phyloP scores from a whole-genome alignment of 2,888 invertebrate genomes.

The Hoplodrina blanda region DNA sequence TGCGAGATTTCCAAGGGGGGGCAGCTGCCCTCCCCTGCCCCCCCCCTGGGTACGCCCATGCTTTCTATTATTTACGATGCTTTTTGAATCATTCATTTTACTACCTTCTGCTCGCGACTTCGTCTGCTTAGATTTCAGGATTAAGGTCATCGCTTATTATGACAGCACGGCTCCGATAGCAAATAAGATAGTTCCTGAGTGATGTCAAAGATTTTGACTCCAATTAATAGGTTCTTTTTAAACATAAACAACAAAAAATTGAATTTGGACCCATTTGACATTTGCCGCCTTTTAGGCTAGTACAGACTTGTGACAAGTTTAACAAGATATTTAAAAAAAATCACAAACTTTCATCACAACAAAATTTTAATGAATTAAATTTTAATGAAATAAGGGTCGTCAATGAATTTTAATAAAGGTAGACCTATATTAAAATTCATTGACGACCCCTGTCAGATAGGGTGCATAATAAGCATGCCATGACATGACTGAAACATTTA shows the following conservation, averaged over 20 bases:
- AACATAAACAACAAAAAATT: conserved; percentile 11
- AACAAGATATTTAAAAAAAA: too few species aligned
- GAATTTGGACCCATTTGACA: conserved; percentile 35
- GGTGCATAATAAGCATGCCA: conserved; percentile 42
- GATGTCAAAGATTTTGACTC: conserved; percentile 30
- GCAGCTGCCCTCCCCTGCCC: too few species aligned
- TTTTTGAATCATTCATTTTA: neutral
- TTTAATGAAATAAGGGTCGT: conserved; percentile 1
- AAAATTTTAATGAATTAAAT: too few species aligned
- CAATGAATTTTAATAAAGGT: too few species aligned
- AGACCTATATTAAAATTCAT: conserved; percentile 24
- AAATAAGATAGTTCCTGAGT: too few species aligned
- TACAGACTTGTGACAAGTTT: conserved; percentile 35
- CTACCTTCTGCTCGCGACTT: too few species aligned
- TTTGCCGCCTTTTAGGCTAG: conserved; percentile 25
- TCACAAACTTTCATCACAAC: too few species aligned
- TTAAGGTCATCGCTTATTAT: too few species aligned
- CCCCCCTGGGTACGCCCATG: too few species aligned
- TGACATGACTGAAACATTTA: conserved; percentile 32
- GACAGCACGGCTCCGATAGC: too few species aligned
- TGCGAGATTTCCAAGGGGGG: too few species aligned
- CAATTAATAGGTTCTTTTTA: conserved; percentile 32
- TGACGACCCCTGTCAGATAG: conserved; percentile 8
- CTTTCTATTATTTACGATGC: neutral
- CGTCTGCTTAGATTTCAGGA: too few species aligned